Base-by-base conservation (phyloP, 2,797 vertebrate genomes). In the Micromesistius poutassou region DNA sequence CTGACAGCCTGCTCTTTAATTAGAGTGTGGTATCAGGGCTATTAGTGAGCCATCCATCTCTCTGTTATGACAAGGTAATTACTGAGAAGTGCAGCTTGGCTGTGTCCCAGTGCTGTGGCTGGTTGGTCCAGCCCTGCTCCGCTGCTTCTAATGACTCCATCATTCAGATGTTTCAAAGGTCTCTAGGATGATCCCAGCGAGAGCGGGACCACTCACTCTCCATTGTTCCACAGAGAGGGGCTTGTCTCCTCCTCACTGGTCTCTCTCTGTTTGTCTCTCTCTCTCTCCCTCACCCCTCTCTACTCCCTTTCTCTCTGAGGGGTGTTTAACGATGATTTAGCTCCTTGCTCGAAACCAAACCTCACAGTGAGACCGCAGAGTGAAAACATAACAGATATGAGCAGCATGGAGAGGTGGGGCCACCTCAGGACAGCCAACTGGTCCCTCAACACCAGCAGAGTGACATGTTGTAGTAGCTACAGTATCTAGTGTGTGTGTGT, bases 11-110 rank as follows among this genome's bases (percentile, higher is more conserved):
- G 12, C 31, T 72, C 79, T 68, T 80, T 83, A 78, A 87, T 84
- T 83, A 86, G 78, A 80, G 30, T 72, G 78, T 16, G 70, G 76
- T 30, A 30, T 55, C 70, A 14, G 50, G 3, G n/a, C 75, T 75
- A 79, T 83, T 81, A 83, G 71, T 40, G 31, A 30, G 13, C 80
- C 84, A 90, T 93, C 87, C 89, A 91, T 93, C 92, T 88, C 85
- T 74, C 83, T 83, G 77, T 88, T 83, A 81, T 90, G 93, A 94
- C 92, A 88, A 87, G 80, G 75, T 94, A 92, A 94, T 94, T 82
- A 91, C 83, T 79, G 84, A 86, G 88, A 91, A 86, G 90, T 89
- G 83, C 84, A 84, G 85, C 79, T 84, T 91, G 90, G 91, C 89
- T 90, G 72, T 73, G 89, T 86, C 86, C 87, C 87, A 86, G 87